Evolutionary conservation across 2,797 vertebrate genomes (phyloP).

Genomic region (Sylvia borin): DNA sequence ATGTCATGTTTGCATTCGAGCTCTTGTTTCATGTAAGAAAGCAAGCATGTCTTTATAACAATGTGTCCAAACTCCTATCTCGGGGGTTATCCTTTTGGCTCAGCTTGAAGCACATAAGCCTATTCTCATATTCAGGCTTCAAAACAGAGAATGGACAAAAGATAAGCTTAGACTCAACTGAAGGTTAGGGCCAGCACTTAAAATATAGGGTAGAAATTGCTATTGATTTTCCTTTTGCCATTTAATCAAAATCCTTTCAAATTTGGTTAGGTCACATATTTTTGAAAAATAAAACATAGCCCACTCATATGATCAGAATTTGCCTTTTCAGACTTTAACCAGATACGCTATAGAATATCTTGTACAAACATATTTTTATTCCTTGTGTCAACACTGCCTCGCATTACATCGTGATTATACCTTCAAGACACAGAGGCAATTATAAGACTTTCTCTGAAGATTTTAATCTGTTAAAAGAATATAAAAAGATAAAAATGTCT

Average conservation of each 20-base stretch:
- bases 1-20: not conserved
- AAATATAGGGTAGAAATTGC: not conserved
- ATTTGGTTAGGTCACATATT: not conserved
- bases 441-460: conserved; percentile 10
- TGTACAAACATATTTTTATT: conserved; percentile 8
- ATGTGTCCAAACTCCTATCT: not conserved
- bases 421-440: conserved; percentile 22
- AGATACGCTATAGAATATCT: not conserved
- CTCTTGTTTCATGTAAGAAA: not conserved
- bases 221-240: not conserved
- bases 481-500: conserved; percentile 1
- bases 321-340: not conserved
- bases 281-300: not conserved
- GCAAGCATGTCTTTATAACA: not conserved
- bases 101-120: not conserved
- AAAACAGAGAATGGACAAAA: not conserved
- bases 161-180: not conserved
- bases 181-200: not conserved
- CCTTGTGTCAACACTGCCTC: not conserved
- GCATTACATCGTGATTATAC: not conserved
- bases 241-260: not conserved
- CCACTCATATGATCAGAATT: not conserved
- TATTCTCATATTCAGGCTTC: not conserved
- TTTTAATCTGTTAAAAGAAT: not conserved
- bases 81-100: not conserved